phyloP scores from a whole-genome alignment of 1,140 invertebrate genomes.

The Antheraea mylitta region DNA sequence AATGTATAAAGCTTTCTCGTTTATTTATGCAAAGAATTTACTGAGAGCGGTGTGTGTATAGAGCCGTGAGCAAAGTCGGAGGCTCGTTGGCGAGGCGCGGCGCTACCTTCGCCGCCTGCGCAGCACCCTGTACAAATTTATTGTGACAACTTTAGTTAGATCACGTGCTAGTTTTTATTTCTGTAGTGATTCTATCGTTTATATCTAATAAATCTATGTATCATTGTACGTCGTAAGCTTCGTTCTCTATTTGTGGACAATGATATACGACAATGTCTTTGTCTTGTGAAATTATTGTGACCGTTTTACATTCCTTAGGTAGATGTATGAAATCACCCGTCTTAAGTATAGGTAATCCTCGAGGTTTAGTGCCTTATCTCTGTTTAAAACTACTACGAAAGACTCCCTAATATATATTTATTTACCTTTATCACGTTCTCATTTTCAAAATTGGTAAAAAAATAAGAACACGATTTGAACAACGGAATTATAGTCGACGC shows the following conservation, averaged over 20 bases:
- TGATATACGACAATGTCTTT: constrained; percentile 42
- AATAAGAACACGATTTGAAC: background rate
- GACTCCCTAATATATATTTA: background rate
- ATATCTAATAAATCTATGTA: constrained; percentile 2
- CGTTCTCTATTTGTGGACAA: constrained; percentile 22
- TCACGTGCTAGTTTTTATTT: constrained; percentile 37
- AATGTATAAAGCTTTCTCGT: constrained; percentile 60
- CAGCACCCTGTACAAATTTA: constrained; percentile 45
- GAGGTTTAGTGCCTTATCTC: constrained; percentile 49
- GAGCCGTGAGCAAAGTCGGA: constrained; percentile 54
- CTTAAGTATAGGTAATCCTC: constrained; percentile 55
- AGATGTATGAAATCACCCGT: constrained; percentile 41
- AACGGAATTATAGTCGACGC: background rate
- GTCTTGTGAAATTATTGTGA: constrained; percentile 41
- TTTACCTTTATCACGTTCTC: background rate
- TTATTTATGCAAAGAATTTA: constrained; percentile 78
- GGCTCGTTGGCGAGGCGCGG: constrained; percentile 59
- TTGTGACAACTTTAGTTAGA: constrained; percentile 57
- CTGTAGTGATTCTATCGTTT: constrained; percentile 43
- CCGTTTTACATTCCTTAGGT: constrained; percentile 39
- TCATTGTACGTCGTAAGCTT: constrained; percentile 42
- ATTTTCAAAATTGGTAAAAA: background rate
- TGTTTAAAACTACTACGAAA: background rate
- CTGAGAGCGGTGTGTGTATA: constrained; percentile 68
- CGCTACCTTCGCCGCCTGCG: constrained; percentile 67